Conservation (phyloP, 2,113 vertebrate species). For the Eurystomus gularis region DNA sequence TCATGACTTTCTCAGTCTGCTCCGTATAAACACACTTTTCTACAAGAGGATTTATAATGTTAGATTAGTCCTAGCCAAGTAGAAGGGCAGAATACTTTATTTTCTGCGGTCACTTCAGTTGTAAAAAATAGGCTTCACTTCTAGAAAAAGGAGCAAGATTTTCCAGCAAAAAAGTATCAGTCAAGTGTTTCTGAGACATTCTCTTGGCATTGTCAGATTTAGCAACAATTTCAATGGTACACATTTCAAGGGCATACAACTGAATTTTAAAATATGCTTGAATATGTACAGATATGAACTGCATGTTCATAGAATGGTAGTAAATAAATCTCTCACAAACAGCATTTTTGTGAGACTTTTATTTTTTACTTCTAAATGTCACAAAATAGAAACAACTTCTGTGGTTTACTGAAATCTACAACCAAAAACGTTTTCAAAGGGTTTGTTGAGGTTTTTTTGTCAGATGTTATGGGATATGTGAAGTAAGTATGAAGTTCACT, state of each 20-base stretch:
- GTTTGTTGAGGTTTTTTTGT: fast-evolving
- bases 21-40: neutral
- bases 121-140: neutral
- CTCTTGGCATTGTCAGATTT: neutral
- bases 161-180: neutral
- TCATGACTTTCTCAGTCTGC: neutral
- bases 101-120: neutral
- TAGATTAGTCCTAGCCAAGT: neutral
- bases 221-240: neutral
- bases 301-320: neutral
- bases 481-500: neutral
- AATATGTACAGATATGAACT: neutral
- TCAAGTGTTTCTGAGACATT: neutral
- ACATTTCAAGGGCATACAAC: neutral
- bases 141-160: neutral
- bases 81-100: neutral
- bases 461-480: neutral
- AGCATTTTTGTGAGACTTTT: neutral
- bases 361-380: neutral
- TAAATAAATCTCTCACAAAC: neutral
- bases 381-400: neutral
- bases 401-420: neutral
- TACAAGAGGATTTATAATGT: neutral
- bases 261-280: neutral
- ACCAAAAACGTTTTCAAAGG: neutral